Percentiles rank a stretch among this genome's conserved stretches.
Evolutionary conservation across 2,113 vertebrate genomes (phyloP).

Genomic region (Phalacrocorax carbo): DNA sequence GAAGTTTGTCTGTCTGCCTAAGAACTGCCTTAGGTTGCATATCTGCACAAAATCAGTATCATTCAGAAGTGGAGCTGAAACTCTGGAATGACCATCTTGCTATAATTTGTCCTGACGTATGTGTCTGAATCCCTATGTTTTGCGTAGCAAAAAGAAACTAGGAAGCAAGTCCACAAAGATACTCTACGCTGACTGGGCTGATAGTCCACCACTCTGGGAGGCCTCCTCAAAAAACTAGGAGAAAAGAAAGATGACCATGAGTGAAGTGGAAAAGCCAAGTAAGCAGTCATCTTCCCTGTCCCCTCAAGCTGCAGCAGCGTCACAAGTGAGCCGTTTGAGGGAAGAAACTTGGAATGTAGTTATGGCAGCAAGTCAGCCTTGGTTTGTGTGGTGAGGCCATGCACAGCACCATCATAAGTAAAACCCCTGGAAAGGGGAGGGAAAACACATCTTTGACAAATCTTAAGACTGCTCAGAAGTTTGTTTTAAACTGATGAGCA

Average conservation of each 20-base stretch:
- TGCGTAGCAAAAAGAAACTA: background rate
- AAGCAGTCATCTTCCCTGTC: background rate
- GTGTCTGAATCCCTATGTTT: background rate
- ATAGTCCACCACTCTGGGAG: background rate
- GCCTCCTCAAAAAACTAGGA: background rate
- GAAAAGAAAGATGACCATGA: background rate
- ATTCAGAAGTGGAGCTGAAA: background rate
- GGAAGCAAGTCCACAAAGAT: background rate
- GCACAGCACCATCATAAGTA: background rate
- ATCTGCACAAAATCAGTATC: background rate
- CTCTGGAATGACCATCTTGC: background rate
- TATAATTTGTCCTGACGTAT: background rate
- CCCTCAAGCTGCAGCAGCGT: background rate
- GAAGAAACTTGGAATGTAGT: background rate
- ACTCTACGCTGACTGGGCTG: background rate
- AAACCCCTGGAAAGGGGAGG: background rate
- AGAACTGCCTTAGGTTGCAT: background rate
- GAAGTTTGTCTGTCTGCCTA: background rate
- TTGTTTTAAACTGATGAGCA: background rate
- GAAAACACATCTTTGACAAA: background rate
- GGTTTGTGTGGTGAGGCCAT: background rate
- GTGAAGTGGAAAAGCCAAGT: background rate
- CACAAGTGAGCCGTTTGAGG: background rate
- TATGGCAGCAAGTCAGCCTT: background rate
- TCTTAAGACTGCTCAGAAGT: background rate